Evolutionary conservation across 1,140 invertebrate species (phyloP), one percentile per base, ranked within the genome.

Genomic region (Ceratitis capitata): DNA sequence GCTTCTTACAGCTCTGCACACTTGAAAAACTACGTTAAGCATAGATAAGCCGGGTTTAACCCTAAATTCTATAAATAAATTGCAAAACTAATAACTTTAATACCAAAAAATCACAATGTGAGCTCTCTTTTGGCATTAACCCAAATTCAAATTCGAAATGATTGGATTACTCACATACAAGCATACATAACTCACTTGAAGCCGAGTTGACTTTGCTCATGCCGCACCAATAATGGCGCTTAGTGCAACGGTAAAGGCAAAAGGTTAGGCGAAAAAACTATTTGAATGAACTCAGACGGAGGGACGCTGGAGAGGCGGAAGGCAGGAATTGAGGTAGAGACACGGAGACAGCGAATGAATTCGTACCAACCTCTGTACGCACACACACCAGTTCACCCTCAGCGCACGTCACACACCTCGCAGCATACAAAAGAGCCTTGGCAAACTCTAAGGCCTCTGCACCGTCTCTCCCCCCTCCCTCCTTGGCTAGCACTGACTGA

Each of bases 121-220:
- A 45, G 69, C 39, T 10, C n/a, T n/a, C 14, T 78, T 78, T 42
- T 45, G 69, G 69, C 69, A 45, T 78, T 6, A 78, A 78, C 39
- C 35, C 69, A 42, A 78, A 78, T 78, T 45, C 35, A 42, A 78
- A 78, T 78, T 45, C 35, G 23, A 78, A 45, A 45, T 45, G 69
- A 78, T 78, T 78, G 35, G 69, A 78, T 78, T 78, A 78, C 69
- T 39, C 19, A 26, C 69, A n/a, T n/a, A n/a, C n/a, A n/a, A n/a
- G n/a, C n/a, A n/a, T n/a, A n/a, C n/a, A n/a, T n/a, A n/a, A n/a
- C 39, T 78, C 35, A 78, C 69, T 2, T 19, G 16, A 78, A 26
- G 7, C 39, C 35, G 32, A 69, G n/a, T 69, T 69, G 64, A 69
- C 32, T 69, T 69, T 39, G 35, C 39, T 69, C 39, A 39, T 69